Evolutionary conservation across 37 sponge, comb jelly and placozoan species (phyloP).

Genomic region (Sycon ciliatum): DNA sequence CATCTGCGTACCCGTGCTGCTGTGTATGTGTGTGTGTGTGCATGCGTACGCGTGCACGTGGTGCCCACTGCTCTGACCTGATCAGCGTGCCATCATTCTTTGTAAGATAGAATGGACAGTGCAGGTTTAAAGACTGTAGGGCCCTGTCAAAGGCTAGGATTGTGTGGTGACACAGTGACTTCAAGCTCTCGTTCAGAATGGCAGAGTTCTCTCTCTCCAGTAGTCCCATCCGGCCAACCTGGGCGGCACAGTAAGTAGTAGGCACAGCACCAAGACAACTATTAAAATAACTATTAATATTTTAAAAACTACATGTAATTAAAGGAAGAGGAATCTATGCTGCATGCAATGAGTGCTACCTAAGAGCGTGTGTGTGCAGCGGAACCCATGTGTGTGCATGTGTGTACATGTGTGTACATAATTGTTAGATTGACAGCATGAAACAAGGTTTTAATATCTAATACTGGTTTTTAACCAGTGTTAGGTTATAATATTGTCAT

Average conservation of each 20-base stretch:
- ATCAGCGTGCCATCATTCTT: slow-evolving; percentile 87
- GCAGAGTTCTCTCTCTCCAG: slow-evolving; percentile 80
- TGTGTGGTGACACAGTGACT: slow-evolving; percentile 37
- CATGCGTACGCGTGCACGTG: no score
- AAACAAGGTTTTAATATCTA: no score
- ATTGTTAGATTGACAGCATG: no score
- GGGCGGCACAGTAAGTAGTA: background rate
- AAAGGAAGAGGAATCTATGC: background rate
- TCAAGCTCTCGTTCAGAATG: slow-evolving; percentile 70
- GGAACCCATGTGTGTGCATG: no score
- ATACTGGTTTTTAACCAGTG: no score
- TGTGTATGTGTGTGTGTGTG: no score
- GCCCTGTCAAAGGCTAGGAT: slow-evolving; percentile 54
- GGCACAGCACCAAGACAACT: background rate
- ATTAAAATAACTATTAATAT: background rate
- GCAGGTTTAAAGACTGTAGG: slow-evolving; percentile 33
- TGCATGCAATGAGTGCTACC: background rate
- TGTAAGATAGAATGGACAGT: slow-evolving; percentile 62
- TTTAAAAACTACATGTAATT: background rate
- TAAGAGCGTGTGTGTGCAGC: no score
- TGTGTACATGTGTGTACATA: no score
- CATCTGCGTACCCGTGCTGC: no score
- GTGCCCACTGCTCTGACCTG: no score
- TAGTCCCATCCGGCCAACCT: slow-evolving; percentile 58
- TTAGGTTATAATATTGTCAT: no score